Base-by-base conservation (phyloP, 2,888 invertebrate genomes). In the Hybos culiciformis region DNA sequence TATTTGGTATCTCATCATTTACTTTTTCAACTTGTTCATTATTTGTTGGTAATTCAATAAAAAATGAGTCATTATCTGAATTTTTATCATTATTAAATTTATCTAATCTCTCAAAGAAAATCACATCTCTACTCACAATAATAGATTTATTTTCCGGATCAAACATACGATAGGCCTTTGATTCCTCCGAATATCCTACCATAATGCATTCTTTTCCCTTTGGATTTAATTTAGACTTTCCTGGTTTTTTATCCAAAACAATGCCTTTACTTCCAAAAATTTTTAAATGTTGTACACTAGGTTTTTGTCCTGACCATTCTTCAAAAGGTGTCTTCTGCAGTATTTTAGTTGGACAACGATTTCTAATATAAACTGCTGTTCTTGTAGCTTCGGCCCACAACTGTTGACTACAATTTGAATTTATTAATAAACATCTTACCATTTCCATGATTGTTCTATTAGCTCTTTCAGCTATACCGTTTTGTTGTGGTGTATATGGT, bases 261-360 rank as follows among this genome's bases (percentile, higher is more conserved):
- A 53, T 53, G n/a, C 53, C 56, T 44, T 53, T 40, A 17, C 50
- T 49, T 9, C 66, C 65, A 56, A 69, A 67, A 19, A 56, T 51
- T 36, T 52, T 51, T 1, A 50, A 24, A 21, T 44, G 24, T 12
- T n/a, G 26, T n/a, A 48, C 14, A 4, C 41, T 40, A 24, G 23
- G 40, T 41, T 29, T 36, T 18, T 23, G 34, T 4, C n/a, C 54
- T 33, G 50, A 48, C 62, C 63, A 64, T n/a, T 54, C 14, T 47
- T 66, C 60, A 43, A 53, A 53, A 3, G 64, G 60, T n/a, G n/a
- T n/a, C n/a, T n/a, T n/a, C n/a, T n/a, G n/a, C n/a, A n/a, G n/a
- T n/a, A n/a, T n/a, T n/a, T n/a, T n/a, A n/a, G n/a, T n/a, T n/a
- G n/a, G n/a, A n/a, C n/a, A n/a, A n/a, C n/a, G n/a, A n/a, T n/a